These are phyloP conservation scores for Cebus imitator DNA, from an alignment of 2,113 vertebrate genomes.

Conservation along the genomic window DNA sequence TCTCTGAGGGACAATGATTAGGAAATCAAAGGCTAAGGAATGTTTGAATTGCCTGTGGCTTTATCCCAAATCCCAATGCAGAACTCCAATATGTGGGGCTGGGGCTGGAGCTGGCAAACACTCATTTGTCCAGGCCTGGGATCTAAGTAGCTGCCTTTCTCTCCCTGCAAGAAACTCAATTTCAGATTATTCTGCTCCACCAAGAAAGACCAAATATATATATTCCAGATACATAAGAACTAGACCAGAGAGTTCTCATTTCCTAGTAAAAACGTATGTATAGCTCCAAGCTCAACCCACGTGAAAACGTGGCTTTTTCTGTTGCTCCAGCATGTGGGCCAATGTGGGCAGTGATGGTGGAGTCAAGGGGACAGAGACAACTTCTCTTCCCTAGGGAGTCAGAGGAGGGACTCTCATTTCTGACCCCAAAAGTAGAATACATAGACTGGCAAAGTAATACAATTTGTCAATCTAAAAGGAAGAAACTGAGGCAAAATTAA, in stretches of 20 bases:
- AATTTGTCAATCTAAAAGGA: background rate
- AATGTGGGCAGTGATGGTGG: background rate
- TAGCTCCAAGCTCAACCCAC: background rate
- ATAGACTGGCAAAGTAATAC: background rate
- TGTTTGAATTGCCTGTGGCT: background rate
- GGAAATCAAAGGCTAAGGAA: background rate
- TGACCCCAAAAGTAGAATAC: background rate
- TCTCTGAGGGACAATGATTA: background rate
- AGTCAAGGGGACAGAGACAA: background rate
- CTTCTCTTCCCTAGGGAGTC: background rate
- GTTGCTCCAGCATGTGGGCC: background rate
- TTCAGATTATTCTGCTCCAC: background rate
- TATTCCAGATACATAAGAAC: background rate
- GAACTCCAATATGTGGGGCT: background rate
- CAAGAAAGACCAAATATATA: background rate
- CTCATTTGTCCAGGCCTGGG: background rate
- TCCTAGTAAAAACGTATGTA: background rate
- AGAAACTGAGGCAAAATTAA: background rate
- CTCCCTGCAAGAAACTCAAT: background rate
- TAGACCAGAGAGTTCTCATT: background rate
- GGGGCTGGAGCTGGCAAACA: background rate
- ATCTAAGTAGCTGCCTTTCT: background rate
- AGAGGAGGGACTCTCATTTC: background rate
- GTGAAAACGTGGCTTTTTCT: background rate
- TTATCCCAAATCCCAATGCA: background rate